Evolutionary conservation across 1,140 invertebrate genomes (phyloP), one percentile per base, ranked within the genome.

Genomic region (Drosophila pruinosa): DNA sequence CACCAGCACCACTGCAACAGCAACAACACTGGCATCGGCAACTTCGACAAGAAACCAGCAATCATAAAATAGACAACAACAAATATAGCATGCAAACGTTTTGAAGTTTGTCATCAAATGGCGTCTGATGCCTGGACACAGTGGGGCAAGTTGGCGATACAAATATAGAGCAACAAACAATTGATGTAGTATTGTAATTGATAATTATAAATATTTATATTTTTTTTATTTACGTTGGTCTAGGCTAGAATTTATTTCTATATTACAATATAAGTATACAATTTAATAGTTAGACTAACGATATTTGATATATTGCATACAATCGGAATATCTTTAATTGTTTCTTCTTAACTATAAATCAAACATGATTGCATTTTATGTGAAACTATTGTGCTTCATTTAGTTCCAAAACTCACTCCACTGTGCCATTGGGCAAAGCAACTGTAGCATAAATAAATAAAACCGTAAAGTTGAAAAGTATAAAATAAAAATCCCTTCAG

Each of bases 41-140:
- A 70, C 45, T 57, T 22, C 52, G 58, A 72, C 58, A 72, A 48
- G 72, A 57, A 45, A 31, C 17, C 24, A 82, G 75, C 78, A 86
- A 86, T 81, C 81, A 85, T 85, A 76, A 76, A 63, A 62, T 24
- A 68, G 50, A 58, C 72, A 59, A 75, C 59, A 65, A 57, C 68
- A 61, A 61, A 86, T 86, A 75, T 88, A 67, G 82, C 82, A 86
- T 88, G 81, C 78, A 71, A 79, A 74, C 73, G 57, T 64, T 75
- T 86, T 78, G 70, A 86, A 82, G 82, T 86, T 86, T 86, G 82
- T 86, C 82, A 88, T 86, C 82, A 88, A 88, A 86, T 88, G 74
- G 63, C 71, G 81, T 75, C 80, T 82, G 59, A 68, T 75, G 59
- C 47, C 39, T 72, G 36, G 52, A n/a, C 77, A 85, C 81, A 62